These are phyloP conservation scores for Malurus elegans DNA, from an alignment of 2,113 vertebrate species.

Conservation along the genomic window DNA sequence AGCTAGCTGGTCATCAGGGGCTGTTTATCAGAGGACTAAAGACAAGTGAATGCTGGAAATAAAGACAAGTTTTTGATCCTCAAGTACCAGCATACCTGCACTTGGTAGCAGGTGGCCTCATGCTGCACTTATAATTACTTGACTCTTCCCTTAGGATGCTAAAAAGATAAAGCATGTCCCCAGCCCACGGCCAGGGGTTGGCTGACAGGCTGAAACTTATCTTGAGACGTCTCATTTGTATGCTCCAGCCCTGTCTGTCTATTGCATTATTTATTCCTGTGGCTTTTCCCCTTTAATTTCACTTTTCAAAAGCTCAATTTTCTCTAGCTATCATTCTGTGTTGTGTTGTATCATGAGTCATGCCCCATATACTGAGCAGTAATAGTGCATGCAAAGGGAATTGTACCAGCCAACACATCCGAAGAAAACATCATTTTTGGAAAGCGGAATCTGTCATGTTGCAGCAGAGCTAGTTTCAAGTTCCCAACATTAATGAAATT, in stretches of 20 bases:
- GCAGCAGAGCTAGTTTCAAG: not conserved
- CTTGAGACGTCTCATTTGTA: not conserved
- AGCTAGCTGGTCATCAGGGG: not conserved
- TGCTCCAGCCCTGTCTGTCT: not conserved
- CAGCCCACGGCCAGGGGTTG: not conserved
- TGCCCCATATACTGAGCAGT: not conserved
- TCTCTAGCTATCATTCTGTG: not conserved
- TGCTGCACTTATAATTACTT: not conserved
- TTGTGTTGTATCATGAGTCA: not conserved
- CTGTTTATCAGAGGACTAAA: not conserved
- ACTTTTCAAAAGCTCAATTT: constrained; percentile 25
- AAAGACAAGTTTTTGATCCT: not conserved
- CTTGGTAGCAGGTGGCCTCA: not conserved
- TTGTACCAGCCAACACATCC: not conserved
- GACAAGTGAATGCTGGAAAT: not conserved
- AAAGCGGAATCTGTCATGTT: not conserved
- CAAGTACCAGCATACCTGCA: not conserved
- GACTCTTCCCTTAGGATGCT: not conserved
- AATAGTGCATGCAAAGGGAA: not conserved
- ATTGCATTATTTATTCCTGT: constrained; percentile 6
- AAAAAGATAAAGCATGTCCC: not conserved
- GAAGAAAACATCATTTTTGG: not conserved
- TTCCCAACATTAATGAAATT: not conserved
- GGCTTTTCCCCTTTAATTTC: constrained; percentile 26
- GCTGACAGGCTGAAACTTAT: not conserved